phyloP scores from a whole-genome alignment of 2,797 vertebrate species.

The Xiphorhynchus erythropygius region DNA sequence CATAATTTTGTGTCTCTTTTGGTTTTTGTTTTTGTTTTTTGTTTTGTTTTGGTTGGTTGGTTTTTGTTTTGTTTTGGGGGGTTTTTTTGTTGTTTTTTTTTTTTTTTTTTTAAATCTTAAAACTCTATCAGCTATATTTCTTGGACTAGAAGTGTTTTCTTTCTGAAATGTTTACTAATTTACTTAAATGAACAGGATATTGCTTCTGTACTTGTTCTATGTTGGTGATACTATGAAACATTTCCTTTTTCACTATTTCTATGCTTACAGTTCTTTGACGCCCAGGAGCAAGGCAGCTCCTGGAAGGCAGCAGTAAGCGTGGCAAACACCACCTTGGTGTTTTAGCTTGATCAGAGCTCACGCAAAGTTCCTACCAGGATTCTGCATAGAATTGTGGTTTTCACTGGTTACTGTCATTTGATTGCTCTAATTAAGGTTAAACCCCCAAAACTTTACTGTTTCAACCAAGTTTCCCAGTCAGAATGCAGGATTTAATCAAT shows the following conservation, averaged over 20 bases:
- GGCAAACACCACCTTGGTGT: not conserved
- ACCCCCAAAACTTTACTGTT: not conserved
- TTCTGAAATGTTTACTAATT: not conserved
- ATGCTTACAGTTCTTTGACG: not conserved
- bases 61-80: not conserved
- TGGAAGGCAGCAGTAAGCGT: not conserved
- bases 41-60: no score
- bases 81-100: not conserved
- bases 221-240: not conserved
- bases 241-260: not conserved
- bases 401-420: not conserved
- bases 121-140: not conserved
- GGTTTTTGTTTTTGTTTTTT: no score
- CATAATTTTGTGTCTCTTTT: not conserved
- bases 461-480: not conserved
- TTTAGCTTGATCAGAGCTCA: not conserved
- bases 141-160: not conserved
- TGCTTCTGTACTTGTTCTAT: not conserved
- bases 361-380: not conserved
- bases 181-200: not conserved
- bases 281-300: not conserved
- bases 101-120: not conserved
- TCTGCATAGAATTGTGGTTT: not conserved
- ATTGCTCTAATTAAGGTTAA: not conserved
- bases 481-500: not conserved